Base-by-base conservation (phyloP, 1,140 invertebrate species). In the Meloidogyne hapla region DNA sequence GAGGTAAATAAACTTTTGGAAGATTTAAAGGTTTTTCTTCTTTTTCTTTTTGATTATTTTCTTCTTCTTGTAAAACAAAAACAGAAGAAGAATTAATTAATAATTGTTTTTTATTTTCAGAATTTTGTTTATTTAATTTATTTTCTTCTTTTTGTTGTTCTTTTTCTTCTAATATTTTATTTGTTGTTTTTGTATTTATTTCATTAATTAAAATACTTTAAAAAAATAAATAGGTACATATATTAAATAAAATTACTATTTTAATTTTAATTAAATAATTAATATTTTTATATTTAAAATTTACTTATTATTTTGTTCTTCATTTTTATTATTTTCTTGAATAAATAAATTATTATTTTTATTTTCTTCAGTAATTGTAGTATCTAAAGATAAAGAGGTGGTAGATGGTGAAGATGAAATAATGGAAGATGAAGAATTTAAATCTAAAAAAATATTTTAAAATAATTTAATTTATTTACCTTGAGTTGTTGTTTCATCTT, bases 21-120 rank as follows among this genome's bases (percentile, higher is more conserved):
- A 56, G 18, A n/a, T n/a, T 56, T 56, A n/a, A n/a, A n/a, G 13
- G 66, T 21, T 69, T 15, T 42, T 25, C 68, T 69, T 42, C 33
- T 42, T 69, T 23, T 18, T 13, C 68, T 69, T 69, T 13, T 69
- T 38, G n/a, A n/a, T 21, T 13, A n/a, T 66, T 15, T 13, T 66
- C 64, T 26, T 66, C 64, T 26, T 26, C 40, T 69, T 26, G 67
- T 69, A 26, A 25, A 56, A 56, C 18, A 56, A 56, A 56, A 56
- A 56, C 18, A n/a, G 48, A 56, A 56, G 48, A 56, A 56, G 48
- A 56, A 56, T n/a, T 56, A 56, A 56, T 56, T 56, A n/a, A n/a
- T n/a, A n/a, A 56, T 8, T 18, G 18, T n/a, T 56, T 56, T n/a
- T n/a, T 56, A 56, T 56, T 56, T n/a, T 56, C 33, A 33, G 33